phyloP scores from a whole-genome alignment of 2,888 invertebrate species.

The Mamestra brassicae region DNA sequence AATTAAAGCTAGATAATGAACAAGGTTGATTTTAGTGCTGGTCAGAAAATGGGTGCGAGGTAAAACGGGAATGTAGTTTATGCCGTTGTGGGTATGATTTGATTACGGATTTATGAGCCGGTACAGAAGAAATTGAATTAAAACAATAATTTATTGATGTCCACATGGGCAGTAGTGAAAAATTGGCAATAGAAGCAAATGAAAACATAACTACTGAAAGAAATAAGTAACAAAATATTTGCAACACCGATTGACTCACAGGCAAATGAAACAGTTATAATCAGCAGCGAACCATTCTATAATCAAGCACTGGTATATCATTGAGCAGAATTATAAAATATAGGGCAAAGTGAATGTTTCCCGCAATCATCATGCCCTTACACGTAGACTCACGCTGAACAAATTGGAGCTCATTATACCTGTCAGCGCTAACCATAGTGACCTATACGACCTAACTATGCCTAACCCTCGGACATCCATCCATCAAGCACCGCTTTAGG shows the following conservation, averaged over 20 bases:
- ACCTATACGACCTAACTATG: constrained; percentile 55
- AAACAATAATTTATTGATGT: not conserved
- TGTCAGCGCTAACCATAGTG: constrained; percentile 46
- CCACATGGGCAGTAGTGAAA: not conserved
- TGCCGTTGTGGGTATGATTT: not conserved
- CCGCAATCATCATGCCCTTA: constrained; percentile 39
- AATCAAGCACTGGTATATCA: constrained; percentile 11
- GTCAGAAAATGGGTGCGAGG: not conserved
- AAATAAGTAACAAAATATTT: constrained; percentile 9
- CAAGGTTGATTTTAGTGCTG: constrained; percentile 2
- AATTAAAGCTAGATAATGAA: constrained; percentile 30
- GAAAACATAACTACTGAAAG: no score
- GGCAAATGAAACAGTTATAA: constrained; percentile 28
- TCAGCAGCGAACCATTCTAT: constrained; percentile 21
- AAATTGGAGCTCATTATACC: constrained; percentile 58
- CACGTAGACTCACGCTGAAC: constrained; percentile 31
- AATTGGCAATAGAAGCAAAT: not conserved
- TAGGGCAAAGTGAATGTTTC: constrained; percentile 54
- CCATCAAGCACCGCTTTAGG: constrained; percentile 58
- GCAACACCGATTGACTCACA: not conserved
- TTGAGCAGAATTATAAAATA: constrained; percentile 49
- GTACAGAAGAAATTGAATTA: not conserved
- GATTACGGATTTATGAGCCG: not conserved
- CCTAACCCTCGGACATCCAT: constrained; percentile 44
- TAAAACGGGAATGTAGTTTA: not conserved